Conservation (phyloP, 37 sponge, comb jelly and placozoan genomes). For the Halichondria panicea region DNA sequence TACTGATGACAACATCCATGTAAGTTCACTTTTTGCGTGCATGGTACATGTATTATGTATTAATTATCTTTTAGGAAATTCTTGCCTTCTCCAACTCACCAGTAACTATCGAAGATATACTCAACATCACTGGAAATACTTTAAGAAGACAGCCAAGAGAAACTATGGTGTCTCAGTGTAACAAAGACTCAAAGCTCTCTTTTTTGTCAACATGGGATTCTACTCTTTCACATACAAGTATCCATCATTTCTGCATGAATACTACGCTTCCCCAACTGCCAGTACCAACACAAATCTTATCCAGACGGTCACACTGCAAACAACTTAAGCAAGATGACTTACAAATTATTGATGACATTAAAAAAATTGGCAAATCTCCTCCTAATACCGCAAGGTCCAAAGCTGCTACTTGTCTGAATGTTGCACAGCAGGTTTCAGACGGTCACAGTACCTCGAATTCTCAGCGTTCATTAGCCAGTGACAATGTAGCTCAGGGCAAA, state of each 20-base stretch:
- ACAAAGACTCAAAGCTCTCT: neutral
- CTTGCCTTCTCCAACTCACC: slow-evolving; percentile 50
- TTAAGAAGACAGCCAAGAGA: neutral
- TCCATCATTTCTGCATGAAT: slow-evolving; percentile 14
- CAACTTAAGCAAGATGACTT: too few species aligned
- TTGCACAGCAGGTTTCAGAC: too few species aligned
- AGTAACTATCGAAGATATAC: slow-evolving; percentile 57
- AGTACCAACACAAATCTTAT: neutral
- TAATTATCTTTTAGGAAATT: slow-evolving; percentile 30
- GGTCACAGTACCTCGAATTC: too few species aligned
- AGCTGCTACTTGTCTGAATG: too few species aligned
- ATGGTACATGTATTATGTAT: neutral
- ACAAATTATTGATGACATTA: too few species aligned
- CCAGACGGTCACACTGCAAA: neutral
- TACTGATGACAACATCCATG: too few species aligned
- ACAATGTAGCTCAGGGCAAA: too few species aligned
- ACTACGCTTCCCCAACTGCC: neutral
- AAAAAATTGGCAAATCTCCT: neutral
- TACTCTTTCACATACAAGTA: neutral
- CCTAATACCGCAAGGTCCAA: too few species aligned
- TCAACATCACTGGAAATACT: slow-evolving; percentile 21
- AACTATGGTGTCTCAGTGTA: neutral
- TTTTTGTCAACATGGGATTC: slow-evolving; percentile 8
- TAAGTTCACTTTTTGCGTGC: too few species aligned
- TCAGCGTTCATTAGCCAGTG: too few species aligned